Evolutionary conservation across 2,113 vertebrate genomes (phyloP).

Genomic region (Erinaceus europaeus): DNA sequence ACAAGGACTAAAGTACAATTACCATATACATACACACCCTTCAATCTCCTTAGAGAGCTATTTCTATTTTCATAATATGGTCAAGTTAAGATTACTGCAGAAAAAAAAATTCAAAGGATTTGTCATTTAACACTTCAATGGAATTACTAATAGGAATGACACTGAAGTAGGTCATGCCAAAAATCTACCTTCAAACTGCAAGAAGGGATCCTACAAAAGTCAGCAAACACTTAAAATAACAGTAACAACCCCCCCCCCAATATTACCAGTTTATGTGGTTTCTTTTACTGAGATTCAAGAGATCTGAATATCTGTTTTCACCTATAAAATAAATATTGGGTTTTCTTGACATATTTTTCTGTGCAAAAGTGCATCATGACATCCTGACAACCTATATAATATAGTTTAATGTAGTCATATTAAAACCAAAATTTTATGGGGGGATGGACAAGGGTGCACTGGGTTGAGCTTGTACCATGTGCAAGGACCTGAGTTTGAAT

Average conservation of each 20-base stretch:
- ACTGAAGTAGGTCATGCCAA: conserved; percentile 64
- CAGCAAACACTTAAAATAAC: conserved; percentile 60
- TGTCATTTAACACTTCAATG: conserved; percentile 70
- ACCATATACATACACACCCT: background rate
- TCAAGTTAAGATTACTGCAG: conserved; percentile 61
- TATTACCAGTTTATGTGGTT: conserved; percentile 20
- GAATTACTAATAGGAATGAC: conserved; percentile 68
- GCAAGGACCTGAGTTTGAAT: too few species aligned
- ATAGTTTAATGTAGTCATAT: too few species aligned
- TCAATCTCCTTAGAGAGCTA: conserved; percentile 15
- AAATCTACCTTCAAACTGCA: conserved; percentile 57
- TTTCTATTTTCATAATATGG: conserved; percentile 67
- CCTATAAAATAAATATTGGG: too few species aligned
- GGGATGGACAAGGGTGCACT: too few species aligned
- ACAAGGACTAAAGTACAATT: background rate
- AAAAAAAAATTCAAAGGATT: conserved; percentile 65
- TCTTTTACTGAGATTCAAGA: conserved; percentile 8
- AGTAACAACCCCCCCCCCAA: conserved; percentile 30
- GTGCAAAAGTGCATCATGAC: too few species aligned
- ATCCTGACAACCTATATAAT: too few species aligned
- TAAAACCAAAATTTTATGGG: too few species aligned
- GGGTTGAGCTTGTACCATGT: too few species aligned
- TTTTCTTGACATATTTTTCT: too few species aligned
- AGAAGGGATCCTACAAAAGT: conserved; percentile 44
- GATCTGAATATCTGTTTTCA: too few species aligned